Conservation (phyloP, 30 jellyfish, hydroid and myxozoan genomes). For the Turritopsis dohrnii region DNA sequence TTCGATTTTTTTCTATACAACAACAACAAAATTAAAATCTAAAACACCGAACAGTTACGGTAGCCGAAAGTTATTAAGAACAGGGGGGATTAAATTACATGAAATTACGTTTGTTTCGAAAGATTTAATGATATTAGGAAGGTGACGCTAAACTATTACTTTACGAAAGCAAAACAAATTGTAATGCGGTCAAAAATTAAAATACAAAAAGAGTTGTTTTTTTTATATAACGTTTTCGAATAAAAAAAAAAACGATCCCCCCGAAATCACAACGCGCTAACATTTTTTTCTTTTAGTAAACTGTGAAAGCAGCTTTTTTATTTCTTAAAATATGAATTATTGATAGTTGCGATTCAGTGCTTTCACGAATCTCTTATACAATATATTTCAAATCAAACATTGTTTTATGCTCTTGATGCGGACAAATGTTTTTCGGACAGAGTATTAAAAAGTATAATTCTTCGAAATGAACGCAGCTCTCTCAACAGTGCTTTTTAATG, state of each 20-base stretch:
- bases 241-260: not conserved
- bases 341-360: not conserved
- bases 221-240: no score
- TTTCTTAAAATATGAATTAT: not conserved
- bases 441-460: no score
- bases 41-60: not conserved
- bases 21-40: not conserved
- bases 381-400: no score
- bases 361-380: not conserved
- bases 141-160: not conserved
- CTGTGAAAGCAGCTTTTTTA: not conserved
- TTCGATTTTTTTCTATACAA: not conserved
- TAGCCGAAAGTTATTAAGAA: not conserved
- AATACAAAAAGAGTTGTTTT: no score
- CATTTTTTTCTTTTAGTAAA: not conserved
- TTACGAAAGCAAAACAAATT: not conserved
- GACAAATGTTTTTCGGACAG: no score
- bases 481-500: no score
- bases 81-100: not conserved
- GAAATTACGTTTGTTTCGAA: not conserved
- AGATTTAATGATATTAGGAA: not conserved
- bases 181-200: not conserved
- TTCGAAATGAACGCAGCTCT: no score
- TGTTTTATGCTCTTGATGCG: no score
- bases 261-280: not conserved